Evolutionary conservation across 2,888 invertebrate species (phyloP).

Genomic region (Tetrapedia diversipes): DNA sequence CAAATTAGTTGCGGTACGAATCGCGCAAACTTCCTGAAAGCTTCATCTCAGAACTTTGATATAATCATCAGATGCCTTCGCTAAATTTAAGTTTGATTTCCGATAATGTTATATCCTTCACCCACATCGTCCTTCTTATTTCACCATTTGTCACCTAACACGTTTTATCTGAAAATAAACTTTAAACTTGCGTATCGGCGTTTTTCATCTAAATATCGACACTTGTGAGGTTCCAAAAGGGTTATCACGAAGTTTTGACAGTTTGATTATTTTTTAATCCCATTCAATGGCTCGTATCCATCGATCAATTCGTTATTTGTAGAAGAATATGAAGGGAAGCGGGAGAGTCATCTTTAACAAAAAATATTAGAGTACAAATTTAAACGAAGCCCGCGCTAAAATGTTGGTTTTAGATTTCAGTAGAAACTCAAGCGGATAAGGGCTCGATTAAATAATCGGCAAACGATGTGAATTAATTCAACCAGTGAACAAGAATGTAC

Average conservation of each 20-base stretch:
- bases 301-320: constrained; percentile 21
- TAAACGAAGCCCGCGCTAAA: too few relatives aligned
- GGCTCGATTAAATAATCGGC: too few relatives aligned
- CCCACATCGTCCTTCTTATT: not conserved
- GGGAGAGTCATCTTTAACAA: too few relatives aligned
- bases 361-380: too few relatives aligned
- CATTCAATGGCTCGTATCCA: not conserved
- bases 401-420: too few relatives aligned
- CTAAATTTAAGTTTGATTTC: too few relatives aligned
- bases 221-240: not conserved
- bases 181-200: not conserved
- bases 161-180: not conserved
- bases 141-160: not conserved
- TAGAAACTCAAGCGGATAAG: too few relatives aligned
- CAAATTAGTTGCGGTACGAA: not conserved
- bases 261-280: constrained; percentile 9
- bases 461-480: too few relatives aligned
- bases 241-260: not conserved
- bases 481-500: too few relatives aligned
- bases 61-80: too few relatives aligned
- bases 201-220: not conserved
- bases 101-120: too few relatives aligned
- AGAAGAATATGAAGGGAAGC: not conserved
- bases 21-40: not conserved
- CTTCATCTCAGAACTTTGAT: not conserved